Evolutionary conservation across 2,797 vertebrate species (phyloP).

Genomic region (Onychomys arenicola): DNA sequence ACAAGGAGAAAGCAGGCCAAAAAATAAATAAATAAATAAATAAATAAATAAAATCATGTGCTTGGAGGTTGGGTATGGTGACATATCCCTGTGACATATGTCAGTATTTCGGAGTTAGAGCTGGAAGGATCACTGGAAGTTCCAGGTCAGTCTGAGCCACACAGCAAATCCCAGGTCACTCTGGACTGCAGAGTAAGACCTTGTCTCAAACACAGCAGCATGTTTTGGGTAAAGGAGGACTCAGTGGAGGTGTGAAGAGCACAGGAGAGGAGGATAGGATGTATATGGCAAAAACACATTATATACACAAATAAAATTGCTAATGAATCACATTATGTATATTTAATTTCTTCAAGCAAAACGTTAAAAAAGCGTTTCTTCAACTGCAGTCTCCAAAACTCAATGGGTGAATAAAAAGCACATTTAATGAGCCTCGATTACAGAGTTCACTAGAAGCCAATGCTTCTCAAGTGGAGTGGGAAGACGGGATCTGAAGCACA

Average conservation of each 20-base stretch:
- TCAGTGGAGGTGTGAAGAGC: background rate
- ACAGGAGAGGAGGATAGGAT: background rate
- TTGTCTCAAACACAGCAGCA: background rate
- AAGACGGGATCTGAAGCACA: background rate
- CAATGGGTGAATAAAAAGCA: background rate
- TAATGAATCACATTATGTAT: background rate
- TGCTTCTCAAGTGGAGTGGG: background rate
- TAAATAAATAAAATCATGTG: constrained; percentile 30
- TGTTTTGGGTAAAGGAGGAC: background rate
- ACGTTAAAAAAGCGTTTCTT: background rate
- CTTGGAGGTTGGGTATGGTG: background rate
- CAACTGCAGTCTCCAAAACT: constrained; percentile 20
- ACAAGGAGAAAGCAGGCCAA: background rate
- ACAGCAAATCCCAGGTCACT: background rate
- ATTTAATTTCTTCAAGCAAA: background rate
- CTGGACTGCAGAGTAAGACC: background rate
- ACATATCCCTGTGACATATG: background rate
- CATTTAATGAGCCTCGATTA: background rate
- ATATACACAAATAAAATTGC: background rate
- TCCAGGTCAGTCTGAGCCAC: background rate
- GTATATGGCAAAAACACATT: background rate
- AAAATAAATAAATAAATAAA: constrained; percentile 55
- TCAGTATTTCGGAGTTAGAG: background rate
- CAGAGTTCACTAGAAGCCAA: background rate
- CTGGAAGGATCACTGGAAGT: background rate